Evolutionary conservation across 1,140 invertebrate species (phyloP), one percentile per base, ranked within the genome.

Genomic region (Drosophila ambigua): DNA sequence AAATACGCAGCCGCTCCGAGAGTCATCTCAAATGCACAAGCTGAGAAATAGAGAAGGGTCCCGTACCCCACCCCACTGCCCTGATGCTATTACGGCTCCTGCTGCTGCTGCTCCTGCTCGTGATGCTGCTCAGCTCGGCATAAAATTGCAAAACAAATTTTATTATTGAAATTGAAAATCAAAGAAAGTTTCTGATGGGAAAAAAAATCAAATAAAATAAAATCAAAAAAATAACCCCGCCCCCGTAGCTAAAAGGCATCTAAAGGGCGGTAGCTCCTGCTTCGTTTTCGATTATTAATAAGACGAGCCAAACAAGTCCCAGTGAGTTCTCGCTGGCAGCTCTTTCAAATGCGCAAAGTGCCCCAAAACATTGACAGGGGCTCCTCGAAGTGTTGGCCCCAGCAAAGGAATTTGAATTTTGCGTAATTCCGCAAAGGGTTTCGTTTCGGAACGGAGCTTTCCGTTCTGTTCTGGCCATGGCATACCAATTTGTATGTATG

Each of bases 121-220:
- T 65, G 28, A 49, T 73, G 80, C 59, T 82, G 82, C 53, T 79
- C 83, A 88, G 55, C 60, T 72, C 52, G 66, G 78, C 82, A 88
- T 87, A 83, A 87, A 87, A 87, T 85, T 87, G 83, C 62, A 76
- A 79, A 76, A 72, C 62, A 75, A 88, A 88, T 87, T 83, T 72
- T 76, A 83, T 85, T 87, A 87, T 87, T 83, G 83, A 79, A 88
- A 87, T 88, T 88, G 83, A 71, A 87, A 87, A 88, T 83, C 65
- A 71, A 77, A 76, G 71, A 85, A 79, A 71, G 24, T 67, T 73
- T 43, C 16, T 44, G 55, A 31, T 45, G 23, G 23, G 39, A 50
- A 44, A 44, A 68, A 58, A 35, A 52, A 28, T 44, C 41, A 72
- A 28, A 44, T 20, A 59, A 20, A 48, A 64, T 9, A 49, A n/a